Evolutionary conservation across 2,888 invertebrate species (phyloP), one percentile per base, ranked within the genome.

Genomic region (Drepanosiphum platanoidis): DNA sequence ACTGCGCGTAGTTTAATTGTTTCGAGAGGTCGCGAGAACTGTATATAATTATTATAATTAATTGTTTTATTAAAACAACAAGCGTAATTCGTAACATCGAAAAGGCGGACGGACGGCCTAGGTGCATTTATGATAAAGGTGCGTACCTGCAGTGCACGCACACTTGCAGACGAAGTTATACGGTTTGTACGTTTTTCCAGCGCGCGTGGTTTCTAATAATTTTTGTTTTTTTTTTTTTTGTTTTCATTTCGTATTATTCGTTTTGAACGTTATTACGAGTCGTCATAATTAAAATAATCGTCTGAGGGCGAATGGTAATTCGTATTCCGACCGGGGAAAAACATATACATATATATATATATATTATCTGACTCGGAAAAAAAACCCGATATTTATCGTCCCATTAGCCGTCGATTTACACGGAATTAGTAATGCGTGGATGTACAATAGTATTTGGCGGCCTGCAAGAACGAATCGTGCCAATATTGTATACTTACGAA

Each of bases 91-190:
- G 36, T 36, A 71, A 81, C 81, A 81, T 58, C 30, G 39, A 81
- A 81, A 71, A 71, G 81, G 71, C 81, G 81, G 81, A 71, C 81
- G 81, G 81, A 71, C 71, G 36, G 58, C 71, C 71, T 39, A 58
- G 27, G 81, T 36, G 34, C 46, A 15, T 79, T 68, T 68, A 79
- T 68, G 79, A 68, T 68, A 34, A 68, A 79, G 34, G 46, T 46
- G 18, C 61, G n/a, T 79, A 46, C n/a, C 7, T 32, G 32, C 66
- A n/a, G n/a, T 46, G 39, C 22, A n/a, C n/a, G n/a, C 22, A 64
- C 61, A 46, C n/a, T 75, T 75, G n/a, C n/a, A n/a, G n/a, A n/a
- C n/a, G 75, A 75, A 52, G 52, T 75, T 75, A 75, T n/a, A 42
- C n/a, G n/a, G n/a, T n/a, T 74, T 52, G 34, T 79, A 36, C 32